Evolutionary conservation across 2,888 invertebrate species (phyloP), one percentile per base, ranked within the genome.

Genomic region (Conus canariensis): DNA sequence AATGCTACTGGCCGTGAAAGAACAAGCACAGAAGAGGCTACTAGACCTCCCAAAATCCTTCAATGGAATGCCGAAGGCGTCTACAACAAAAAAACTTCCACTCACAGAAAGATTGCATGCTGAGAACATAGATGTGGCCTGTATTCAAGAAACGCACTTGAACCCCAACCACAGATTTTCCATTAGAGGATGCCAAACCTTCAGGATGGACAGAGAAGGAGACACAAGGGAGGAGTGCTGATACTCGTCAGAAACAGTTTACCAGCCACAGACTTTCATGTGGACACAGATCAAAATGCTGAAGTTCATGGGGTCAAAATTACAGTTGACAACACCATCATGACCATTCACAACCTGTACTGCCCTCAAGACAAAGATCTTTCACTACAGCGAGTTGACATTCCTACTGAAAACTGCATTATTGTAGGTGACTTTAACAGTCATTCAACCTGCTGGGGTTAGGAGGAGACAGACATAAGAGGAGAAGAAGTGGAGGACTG

Each of bases 141-240:
- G 92, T 87, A 90, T 91, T 16, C 92, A 92, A 86, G 92, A 92
- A 60, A 91, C 92, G n/a, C 90, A 90, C 70, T 86, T 91, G 82
- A 82, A 90, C 8, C 56, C 60, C 67, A 88, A 85, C 12, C 70
- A 87, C 56, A 64, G 88, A 60, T 91, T 91, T 30, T 90, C 70
- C 56, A 59, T 90, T 30, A 89, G 90, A 92, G 90, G 90, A 60
- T 91, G 89, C 56, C 91, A 91, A 56, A 85, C 30, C 30, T 90
- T 91, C 67, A 87, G 89, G 16, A 64, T 80, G 56, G 91, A 90
- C 60, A 90, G 92, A 64, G 6, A 59, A 70, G 87, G 14, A 90
- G 91, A 77, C 87, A n/a, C 30, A 91, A 91, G 85, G 91, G 90
- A n/a, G 91, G 90, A 30, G 30, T 30, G 30, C 30, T 30, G 30